These are phyloP conservation scores for Drosophila hydei DNA, from an alignment of 1,140 invertebrate genomes.

Conservation along the genomic window DNA sequence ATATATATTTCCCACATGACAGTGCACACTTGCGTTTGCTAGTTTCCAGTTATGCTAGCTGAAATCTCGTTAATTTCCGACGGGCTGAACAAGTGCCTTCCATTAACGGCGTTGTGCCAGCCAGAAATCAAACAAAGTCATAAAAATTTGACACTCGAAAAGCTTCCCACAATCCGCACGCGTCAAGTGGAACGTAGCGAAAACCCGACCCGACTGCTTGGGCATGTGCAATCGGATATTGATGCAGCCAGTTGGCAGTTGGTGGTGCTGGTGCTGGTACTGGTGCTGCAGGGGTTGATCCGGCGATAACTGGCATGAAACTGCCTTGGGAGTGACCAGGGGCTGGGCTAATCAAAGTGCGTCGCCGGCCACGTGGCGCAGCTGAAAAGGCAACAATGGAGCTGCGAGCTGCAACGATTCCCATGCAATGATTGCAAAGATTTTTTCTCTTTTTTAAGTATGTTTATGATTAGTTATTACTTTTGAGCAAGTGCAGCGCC, in stretches of 20 bases:
- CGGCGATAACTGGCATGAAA: constrained; percentile 22
- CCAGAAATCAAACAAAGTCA: constrained; percentile 78
- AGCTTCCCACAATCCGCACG: constrained; percentile 71
- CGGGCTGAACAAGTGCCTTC: constrained; percentile 73
- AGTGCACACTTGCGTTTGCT: constrained; percentile 2
- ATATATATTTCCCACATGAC: constrained; percentile 24
- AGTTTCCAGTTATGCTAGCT: background rate
- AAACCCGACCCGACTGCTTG: background rate
- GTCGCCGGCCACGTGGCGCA: constrained; percentile 66
- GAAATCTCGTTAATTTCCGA: constrained; percentile 66
- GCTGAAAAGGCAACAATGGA: constrained; percentile 29
- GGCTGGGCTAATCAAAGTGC: constrained; percentile 67
- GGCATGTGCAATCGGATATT: constrained; percentile 66
- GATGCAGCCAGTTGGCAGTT: constrained; percentile 44
- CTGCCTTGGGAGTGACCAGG: constrained; percentile 12
- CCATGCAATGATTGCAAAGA: constrained; percentile 67
- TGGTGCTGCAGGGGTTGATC: constrained; percentile 27
- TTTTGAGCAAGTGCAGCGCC: constrained; percentile 63
- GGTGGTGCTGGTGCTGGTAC: constrained; percentile 42
- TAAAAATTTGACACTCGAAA: constrained; percentile 78
- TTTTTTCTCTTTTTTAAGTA: constrained; percentile 58
- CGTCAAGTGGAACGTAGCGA: constrained; percentile 49
- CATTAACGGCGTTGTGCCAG: constrained; percentile 68
- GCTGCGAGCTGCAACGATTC: constrained; percentile 49
- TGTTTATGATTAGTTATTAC: constrained; percentile 79